phyloP scores from a whole-genome alignment of 1,140 invertebrate species.

The Myzus persicae region DNA sequence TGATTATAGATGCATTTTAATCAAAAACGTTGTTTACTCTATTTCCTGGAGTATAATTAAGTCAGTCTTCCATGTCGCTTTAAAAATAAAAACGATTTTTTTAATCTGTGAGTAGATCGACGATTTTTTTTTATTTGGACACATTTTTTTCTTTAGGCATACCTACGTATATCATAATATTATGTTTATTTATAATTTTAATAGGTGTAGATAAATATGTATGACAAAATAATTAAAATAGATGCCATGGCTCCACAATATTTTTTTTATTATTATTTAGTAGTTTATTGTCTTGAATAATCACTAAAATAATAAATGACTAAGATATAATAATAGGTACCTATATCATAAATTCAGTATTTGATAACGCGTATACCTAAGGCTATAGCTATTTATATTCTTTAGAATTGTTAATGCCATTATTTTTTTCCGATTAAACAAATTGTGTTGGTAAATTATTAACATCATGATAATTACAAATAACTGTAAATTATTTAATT shows the following conservation, averaged over 20 bases:
- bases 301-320: neutral
- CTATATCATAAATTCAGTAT: neutral
- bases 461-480: neutral
- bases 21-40: no score
- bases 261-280: neutral
- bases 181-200: no score
- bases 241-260: neutral
- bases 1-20: no score
- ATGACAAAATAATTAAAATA: no score
- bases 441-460: conserved; percentile 12
- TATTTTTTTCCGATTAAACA: neutral
- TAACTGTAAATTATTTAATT: conserved; percentile 48
- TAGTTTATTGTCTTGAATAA: neutral
- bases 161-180: no score
- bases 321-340: neutral
- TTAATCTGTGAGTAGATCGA: no score
- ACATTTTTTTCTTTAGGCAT: no score
- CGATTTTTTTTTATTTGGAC: no score
- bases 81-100: no score
- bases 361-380: neutral
- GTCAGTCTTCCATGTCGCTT: no score
- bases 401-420: neutral
- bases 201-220: no score
- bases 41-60: no score
- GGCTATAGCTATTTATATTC: neutral